Conservation (phyloP, 2,113 vertebrate genomes). For the rat (Rattus norvegicus) region GRCr8 NC_086024.1:45987501-45988000, state of each 20-base stretch:
- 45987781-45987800: too few relatives aligned
- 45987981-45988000: constrained; percentile 24
- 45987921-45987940: constrained; percentile 13
- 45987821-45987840: background rate
- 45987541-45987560: background rate
- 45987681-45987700: background rate
- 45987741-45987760: background rate
- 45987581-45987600: background rate
- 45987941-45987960: constrained; percentile 1
- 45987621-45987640: background rate
- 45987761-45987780: too few relatives aligned
- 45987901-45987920: background rate
- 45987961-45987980: background rate
- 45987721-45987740: background rate
- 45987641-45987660: background rate
- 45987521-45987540: background rate
- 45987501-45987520: background rate
- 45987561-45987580: background rate
- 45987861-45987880: background rate
- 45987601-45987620: background rate
- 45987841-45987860: background rate
- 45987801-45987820: background rate
- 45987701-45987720: background rate
- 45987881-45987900: background rate
- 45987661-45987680: background rate